Evolutionary conservation across 2,888 invertebrate species (phyloP).

Genomic region (Parnassius smintheus): DNA sequence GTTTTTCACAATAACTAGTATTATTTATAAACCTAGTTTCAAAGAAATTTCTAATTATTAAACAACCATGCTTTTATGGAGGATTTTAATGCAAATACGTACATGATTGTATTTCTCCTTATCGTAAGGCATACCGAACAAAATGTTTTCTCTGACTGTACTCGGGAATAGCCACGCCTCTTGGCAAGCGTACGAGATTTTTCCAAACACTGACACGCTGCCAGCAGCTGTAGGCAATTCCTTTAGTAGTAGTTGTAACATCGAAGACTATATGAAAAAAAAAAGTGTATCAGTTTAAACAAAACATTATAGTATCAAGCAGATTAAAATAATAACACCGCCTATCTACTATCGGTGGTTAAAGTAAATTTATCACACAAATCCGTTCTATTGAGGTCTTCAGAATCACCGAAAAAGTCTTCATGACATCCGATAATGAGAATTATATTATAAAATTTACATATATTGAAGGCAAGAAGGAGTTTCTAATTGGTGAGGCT

Average conservation of each 20-base stretch:
- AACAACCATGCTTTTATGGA: not conserved
- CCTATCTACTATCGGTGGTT: too few species aligned
- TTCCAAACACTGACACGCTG: slow-evolving; percentile 82
- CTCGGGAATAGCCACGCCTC: slow-evolving; percentile 92
- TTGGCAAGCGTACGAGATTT: slow-evolving; percentile 88
- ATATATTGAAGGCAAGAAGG: too few species aligned
- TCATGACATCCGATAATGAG: too few species aligned
- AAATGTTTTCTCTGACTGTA: slow-evolving; percentile 90
- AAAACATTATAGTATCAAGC: too few species aligned
- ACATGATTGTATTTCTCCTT: slow-evolving; percentile 79
- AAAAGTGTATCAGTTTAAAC: not conserved
- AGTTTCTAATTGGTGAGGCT: too few species aligned
- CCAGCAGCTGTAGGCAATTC: slow-evolving; percentile 85
- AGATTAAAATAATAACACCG: too few species aligned
- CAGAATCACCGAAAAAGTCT: too few species aligned
- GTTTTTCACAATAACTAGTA: slow-evolving; percentile 1
- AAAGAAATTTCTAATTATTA: not conserved
- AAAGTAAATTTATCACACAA: too few species aligned
- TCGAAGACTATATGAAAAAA: slow-evolving; percentile 75
- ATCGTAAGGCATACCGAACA: slow-evolving; percentile 88
- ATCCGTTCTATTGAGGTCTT: too few species aligned
- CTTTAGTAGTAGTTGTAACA: slow-evolving; percentile 85
- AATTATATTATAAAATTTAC: too few species aligned
- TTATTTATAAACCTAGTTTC: not conserved
- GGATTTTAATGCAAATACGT: slow-evolving; percentile 34